Base-by-base conservation (phyloP, 2,113 vertebrate species). In the Axis porcinus region DNA sequence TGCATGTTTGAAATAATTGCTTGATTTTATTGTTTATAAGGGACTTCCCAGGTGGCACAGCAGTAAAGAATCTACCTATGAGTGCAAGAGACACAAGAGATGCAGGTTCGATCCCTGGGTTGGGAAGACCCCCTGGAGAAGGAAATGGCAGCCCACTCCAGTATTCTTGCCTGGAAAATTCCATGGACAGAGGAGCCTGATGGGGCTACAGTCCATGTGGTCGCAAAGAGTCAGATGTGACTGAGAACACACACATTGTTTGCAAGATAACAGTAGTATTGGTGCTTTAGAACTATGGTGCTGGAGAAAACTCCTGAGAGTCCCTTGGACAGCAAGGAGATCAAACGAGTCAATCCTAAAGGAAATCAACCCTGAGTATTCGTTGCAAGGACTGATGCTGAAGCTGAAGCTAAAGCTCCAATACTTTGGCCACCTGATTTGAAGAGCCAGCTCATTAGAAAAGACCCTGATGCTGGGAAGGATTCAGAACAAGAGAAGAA, bases 21-120 rank as follows among this genome's bases (percentile, higher is more conserved):
- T 54, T 91, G 40, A 89, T 95, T 95, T 93, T 83, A 67, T 28
- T 89, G 47, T 96, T 95, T 83, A 86, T 7, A 76, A 76, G 36
- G 36, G 21, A 23, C 70, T 43, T 76, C 70, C 70, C 70, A 76
- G 23, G 23, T 76, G 70, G 6, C 2, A 0, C 11, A 25, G 36
- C 36, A 25, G 36, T 40, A 74, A 76, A 76, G 70, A 43, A 76
- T 76, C 70, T 7, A 43, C 36, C 23, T 76, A 27, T 13, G 2
- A 40, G 43, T 76, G 36, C 36, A 76, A 27, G 36, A 67, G 17
- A 67, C 16, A 16, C 64, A 36, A 36, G 33, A 43, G 70, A 27
- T 27, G 23, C 36, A 27, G 36, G 12, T 76, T 76, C 1, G 3
- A 76, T 76, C 70, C 36, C 70, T 43, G 70, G 36, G 23, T 76